Percentiles rank a stretch among this genome's conserved stretches.
phyloP scores from a whole-genome alignment of 2,113 vertebrate genomes.

The Phrynocephalus versicolor region DNA sequence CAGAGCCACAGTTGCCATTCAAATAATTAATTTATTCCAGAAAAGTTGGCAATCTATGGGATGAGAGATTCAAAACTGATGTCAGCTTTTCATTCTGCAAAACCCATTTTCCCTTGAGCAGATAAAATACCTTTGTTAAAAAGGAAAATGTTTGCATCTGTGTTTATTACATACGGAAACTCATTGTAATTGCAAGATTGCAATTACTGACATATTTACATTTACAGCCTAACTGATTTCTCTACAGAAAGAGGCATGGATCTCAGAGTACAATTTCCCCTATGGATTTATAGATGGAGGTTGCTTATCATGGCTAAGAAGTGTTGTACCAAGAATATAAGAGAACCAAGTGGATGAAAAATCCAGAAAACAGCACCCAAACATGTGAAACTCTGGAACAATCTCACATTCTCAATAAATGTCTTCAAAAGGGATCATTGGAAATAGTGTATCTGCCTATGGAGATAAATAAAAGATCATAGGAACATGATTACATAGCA shows the following conservation, averaged over 20 bases:
- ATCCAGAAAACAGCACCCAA: background rate
- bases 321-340: background rate
- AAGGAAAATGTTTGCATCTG: background rate
- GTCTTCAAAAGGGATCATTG: background rate
- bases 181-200: background rate
- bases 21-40: background rate
- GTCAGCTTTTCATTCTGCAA: background rate
- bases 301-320: background rate
- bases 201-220: background rate
- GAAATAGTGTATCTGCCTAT: background rate
- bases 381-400: background rate
- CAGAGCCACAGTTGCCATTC: accelerated
- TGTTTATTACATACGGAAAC: background rate
- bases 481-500: too few relatives aligned
- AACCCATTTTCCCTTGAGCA: background rate
- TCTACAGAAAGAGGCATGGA: background rate
- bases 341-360: background rate
- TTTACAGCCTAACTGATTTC: background rate
- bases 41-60: background rate
- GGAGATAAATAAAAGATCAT: too few relatives aligned
- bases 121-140: background rate
- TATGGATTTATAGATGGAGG: background rate
- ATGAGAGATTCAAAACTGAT: background rate
- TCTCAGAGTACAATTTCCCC: background rate
- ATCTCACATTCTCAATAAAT: background rate